Conservation (phyloP, 2,113 vertebrate species). For the Malurus cyaneus region DNA sequence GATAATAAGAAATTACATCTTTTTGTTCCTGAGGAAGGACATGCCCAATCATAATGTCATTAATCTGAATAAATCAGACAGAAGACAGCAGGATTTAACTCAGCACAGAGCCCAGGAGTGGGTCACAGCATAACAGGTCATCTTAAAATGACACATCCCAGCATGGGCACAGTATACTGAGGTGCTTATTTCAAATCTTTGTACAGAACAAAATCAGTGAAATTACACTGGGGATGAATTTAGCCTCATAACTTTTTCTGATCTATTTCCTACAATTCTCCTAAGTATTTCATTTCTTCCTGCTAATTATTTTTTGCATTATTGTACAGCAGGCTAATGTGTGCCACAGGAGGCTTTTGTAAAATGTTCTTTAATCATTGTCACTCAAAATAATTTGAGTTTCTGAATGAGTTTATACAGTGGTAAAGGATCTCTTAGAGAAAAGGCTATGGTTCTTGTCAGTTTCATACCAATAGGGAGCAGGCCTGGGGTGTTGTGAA, state of each 20-base stretch:
- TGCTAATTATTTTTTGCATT: conserved; percentile 67
- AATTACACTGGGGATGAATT: conserved; percentile 39
- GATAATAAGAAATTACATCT: not conserved
- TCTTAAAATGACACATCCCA: conserved; percentile 1
- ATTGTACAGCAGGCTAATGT: conserved; percentile 16
- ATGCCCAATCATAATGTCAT: too few relatives aligned
- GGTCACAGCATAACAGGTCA: not conserved
- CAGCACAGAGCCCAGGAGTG: not conserved
- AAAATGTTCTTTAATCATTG: conserved; percentile 52
- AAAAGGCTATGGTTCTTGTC: not conserved
- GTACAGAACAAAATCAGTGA: conserved; percentile 13
- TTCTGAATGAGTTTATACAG: conserved; percentile 40
- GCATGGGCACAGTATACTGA: not conserved
- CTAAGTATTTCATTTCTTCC: conserved; percentile 43
- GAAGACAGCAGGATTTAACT: not conserved
- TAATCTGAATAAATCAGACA: not conserved
- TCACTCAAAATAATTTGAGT: conserved; percentile 50
- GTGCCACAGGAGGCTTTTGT: conserved; percentile 12
- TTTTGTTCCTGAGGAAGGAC: not conserved
- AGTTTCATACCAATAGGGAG: not conserved
- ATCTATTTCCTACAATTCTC: conserved; percentile 61
- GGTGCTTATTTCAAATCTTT: not conserved
- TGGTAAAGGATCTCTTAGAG: not conserved
- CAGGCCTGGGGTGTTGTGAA: not conserved
- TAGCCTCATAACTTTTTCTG: conserved; percentile 53